phyloP scores from a whole-genome alignment of 2,797 vertebrate species.

The Chelmon rostratus region DNA sequence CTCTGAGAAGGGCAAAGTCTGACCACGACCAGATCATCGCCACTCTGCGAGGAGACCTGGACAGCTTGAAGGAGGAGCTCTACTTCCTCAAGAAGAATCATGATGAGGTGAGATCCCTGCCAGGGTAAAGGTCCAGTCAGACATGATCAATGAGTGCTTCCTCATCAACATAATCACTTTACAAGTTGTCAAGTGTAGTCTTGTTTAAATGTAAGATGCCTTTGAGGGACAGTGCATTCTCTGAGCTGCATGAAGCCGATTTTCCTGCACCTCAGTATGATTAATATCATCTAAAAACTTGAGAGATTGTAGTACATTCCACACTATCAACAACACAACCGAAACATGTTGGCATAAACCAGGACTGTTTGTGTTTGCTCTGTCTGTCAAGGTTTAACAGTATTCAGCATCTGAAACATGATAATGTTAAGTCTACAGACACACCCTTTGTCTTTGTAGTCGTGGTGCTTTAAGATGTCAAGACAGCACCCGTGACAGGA shows the following conservation, averaged over 20 bases:
- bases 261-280: neutral
- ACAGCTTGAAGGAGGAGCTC: slow-evolving; percentile 88
- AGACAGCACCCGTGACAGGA: slow-evolving; percentile 45
- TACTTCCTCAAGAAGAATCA: slow-evolving; percentile 89
- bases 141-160: slow-evolving; percentile 19
- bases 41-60: slow-evolving; percentile 85
- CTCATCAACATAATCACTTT: slow-evolving; percentile 39
- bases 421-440: slow-evolving; percentile 50
- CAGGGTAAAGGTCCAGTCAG: slow-evolving; percentile 12
- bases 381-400: slow-evolving; percentile 15
- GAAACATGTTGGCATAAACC: slow-evolving; percentile 13
- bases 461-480: slow-evolving; percentile 26
- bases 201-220: neutral
- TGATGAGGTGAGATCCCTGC: slow-evolving; percentile 80
- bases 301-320: neutral
- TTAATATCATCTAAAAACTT: neutral
- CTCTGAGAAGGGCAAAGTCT: slow-evolving; percentile 85
- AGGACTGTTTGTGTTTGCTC: neutral
- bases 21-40: slow-evolving; percentile 85
- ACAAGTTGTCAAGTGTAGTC: slow-evolving; percentile 29
- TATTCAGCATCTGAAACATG: slow-evolving; percentile 59
- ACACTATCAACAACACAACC: neutral
- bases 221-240: neutral
- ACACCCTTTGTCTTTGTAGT: slow-evolving; percentile 56
- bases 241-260: neutral